Conservation (phyloP, 2,888 invertebrate genomes). For the Drosophila putrida region DNA sequence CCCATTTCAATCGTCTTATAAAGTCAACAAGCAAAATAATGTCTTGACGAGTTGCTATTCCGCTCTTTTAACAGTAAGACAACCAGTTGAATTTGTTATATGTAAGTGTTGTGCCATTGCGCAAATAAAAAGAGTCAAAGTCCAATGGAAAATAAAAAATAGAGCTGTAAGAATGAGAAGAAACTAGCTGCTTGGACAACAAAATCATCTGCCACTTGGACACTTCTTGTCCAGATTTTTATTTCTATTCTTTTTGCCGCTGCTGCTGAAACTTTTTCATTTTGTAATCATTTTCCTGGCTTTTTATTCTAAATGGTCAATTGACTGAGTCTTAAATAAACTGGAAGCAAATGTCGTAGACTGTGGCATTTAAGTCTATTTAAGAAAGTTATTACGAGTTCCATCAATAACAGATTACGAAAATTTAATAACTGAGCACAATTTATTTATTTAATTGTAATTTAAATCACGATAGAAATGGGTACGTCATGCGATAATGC, state of each 20-base stretch:
- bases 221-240: not conserved
- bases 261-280: not conserved
- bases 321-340: not conserved
- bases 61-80: not conserved
- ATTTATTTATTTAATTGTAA: no score
- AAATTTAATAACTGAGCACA: not conserved
- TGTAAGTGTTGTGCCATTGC: slow-evolving; percentile 1
- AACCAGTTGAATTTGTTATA: not conserved
- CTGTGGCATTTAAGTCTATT: no score
- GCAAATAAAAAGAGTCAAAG: slow-evolving; percentile 4
- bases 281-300: not conserved
- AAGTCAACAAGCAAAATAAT: not conserved
- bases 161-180: not conserved
- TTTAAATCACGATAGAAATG: no score
- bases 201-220: slow-evolving; percentile 1
- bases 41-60: not conserved
- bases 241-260: not conserved
- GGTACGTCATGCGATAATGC: no score
- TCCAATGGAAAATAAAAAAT: not conserved
- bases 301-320: not conserved
- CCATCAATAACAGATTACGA: not conserved
- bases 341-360: not conserved
- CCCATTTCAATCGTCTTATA: not conserved
- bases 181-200: not conserved
- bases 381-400: not conserved